Percentiles rank a stretch among this genome's conserved stretches.
phyloP scores from a whole-genome alignment of 2,888 invertebrate genomes.

The Stenurella melanura region DNA sequence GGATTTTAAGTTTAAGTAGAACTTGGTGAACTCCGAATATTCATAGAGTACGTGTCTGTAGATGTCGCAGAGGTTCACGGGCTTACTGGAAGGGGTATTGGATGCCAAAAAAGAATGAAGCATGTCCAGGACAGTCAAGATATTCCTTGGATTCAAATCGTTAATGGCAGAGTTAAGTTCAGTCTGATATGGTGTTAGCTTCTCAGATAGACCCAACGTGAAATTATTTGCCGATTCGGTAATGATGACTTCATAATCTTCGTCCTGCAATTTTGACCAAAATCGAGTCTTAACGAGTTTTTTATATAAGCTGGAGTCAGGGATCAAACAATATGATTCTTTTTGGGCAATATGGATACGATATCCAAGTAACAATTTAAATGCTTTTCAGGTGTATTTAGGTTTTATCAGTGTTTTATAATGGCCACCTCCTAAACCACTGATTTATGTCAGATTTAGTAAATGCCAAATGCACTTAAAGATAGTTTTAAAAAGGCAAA shows the following conservation, averaged over 20 bases:
- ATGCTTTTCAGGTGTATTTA: too few species aligned
- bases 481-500: too few species aligned
- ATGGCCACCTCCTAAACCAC: too few species aligned
- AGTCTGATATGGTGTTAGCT: conserved; percentile 37
- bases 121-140: conserved; percentile 58
- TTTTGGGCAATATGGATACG: too few species aligned
- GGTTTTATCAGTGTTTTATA: too few species aligned
- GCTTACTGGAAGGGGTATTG: conserved; percentile 39
- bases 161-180: conserved; percentile 42
- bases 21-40: conserved; percentile 63
- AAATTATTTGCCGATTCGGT: conserved; percentile 46
- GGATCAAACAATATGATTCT: too few species aligned
- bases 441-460: too few species aligned
- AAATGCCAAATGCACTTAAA: too few species aligned
- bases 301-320: neutral
- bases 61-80: conserved; percentile 49
- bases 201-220: conserved; percentile 37
- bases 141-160: conserved; percentile 36
- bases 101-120: conserved; percentile 35
- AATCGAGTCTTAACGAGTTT: too few species aligned
- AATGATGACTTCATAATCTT: conserved; percentile 58
- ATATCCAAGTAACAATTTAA: too few species aligned
- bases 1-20: conserved; percentile 61
- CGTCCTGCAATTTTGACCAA: conserved; percentile 49
- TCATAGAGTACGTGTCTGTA: conserved; percentile 61